phyloP scores from a whole-genome alignment of 2,797 vertebrate genomes.

The Lutjanus argentimaculatus region DNA sequence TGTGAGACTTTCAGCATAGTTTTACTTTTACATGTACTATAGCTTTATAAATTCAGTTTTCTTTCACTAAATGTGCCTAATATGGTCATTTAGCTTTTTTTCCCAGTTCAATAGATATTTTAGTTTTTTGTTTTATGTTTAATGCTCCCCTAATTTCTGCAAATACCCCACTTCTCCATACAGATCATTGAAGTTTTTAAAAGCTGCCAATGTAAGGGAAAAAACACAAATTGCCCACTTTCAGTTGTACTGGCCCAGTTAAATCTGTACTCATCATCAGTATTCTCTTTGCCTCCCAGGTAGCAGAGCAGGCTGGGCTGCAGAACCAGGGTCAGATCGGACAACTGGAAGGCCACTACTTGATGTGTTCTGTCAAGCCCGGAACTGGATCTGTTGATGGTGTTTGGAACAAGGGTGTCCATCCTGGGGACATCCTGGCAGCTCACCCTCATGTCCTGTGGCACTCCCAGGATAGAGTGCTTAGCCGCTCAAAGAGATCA shows the following conservation, averaged over 20 bases:
- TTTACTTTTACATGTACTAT: neutral
- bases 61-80: neutral
- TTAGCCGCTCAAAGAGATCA: slow-evolving; percentile 93
- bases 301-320: slow-evolving; percentile 90
- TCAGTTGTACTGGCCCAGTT: neutral
- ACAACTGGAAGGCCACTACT: slow-evolving; percentile 93
- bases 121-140: neutral
- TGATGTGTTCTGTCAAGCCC: slow-evolving; percentile 84
- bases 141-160: slow-evolving; percentile 2
- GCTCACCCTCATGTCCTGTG: slow-evolving; percentile 90
- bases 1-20: neutral
- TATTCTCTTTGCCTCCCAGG: slow-evolving; percentile 65
- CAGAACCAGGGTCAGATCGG: slow-evolving; percentile 94
- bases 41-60: neutral
- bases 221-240: neutral
- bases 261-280: slow-evolving; percentile 11
- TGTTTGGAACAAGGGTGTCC: slow-evolving; percentile 57
- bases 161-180: neutral
- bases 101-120: neutral
- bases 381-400: accelerated
- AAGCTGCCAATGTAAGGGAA: neutral
- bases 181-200: neutral
- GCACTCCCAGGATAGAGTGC: slow-evolving; percentile 92
- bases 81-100: slow-evolving; percentile 3
- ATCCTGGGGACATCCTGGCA: slow-evolving; percentile 83